phyloP scores from a whole-genome alignment of 2,888 invertebrate genomes.

The Vandiemenella viatica region DNA sequence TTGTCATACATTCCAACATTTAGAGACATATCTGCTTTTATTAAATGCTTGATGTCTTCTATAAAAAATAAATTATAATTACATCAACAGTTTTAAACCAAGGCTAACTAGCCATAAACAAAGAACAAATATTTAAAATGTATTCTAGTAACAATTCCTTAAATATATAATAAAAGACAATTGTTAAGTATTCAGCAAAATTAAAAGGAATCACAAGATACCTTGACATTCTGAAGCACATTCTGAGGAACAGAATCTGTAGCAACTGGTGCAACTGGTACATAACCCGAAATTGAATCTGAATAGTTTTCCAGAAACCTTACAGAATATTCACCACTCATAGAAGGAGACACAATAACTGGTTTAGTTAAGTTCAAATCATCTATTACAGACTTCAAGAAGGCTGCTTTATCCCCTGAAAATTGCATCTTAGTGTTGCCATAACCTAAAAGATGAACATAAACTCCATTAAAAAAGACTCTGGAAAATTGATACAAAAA shows the following conservation, averaged over 20 bases:
- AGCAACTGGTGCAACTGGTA: constrained; percentile 29
- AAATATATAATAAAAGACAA: too few relatives aligned
- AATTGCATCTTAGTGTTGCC: constrained; percentile 19
- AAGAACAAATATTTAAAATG: too few relatives aligned
- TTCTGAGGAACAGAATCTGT: constrained; percentile 18
- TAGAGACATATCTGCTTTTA: too few relatives aligned
- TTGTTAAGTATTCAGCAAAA: too few relatives aligned
- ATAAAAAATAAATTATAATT: too few relatives aligned
- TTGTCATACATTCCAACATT: too few relatives aligned
- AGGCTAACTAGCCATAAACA: too few relatives aligned
- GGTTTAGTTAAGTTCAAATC: constrained; percentile 22
- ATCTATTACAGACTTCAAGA: constrained; percentile 23
- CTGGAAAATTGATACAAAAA: background rate
- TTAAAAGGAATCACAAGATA: background rate
- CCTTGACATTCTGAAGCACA: constrained; percentile 7
- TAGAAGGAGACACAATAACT: constrained; percentile 32
- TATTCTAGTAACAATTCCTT: too few relatives aligned
- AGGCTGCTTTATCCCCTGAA: constrained; percentile 18
- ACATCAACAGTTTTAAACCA: too few relatives aligned
- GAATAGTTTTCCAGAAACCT: constrained; percentile 27
- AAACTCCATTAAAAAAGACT: background rate
- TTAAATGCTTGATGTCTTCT: too few relatives aligned
- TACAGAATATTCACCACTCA: constrained; percentile 31
- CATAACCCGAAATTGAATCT: constrained; percentile 24
- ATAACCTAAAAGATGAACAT: constrained; percentile 21